Evolutionary conservation across 2,113 vertebrate species (phyloP).

Genomic region (Microtus pennsylvanicus): DNA sequence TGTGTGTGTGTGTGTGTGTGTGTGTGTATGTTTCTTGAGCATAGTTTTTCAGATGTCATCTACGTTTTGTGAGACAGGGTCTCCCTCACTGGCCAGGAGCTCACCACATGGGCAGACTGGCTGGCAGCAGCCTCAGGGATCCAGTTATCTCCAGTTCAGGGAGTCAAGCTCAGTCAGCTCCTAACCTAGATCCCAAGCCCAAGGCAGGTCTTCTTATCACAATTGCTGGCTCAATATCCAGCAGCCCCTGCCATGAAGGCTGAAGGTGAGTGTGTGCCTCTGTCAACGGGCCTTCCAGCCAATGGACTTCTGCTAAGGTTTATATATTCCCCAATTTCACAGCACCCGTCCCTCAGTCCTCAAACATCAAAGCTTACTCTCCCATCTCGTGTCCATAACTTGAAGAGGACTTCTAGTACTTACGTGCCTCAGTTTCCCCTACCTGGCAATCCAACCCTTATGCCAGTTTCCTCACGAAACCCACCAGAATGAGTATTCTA

Average conservation of each 20-base stretch:
- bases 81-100: background rate
- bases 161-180: background rate
- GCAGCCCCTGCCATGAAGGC: background rate
- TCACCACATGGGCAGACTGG: background rate
- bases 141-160: background rate
- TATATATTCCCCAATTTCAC: background rate
- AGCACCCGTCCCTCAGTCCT: background rate
- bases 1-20: background rate
- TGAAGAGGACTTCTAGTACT: background rate
- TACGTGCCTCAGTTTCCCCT: background rate
- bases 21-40: background rate
- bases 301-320: background rate
- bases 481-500: background rate
- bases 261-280: background rate
- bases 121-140: background rate
- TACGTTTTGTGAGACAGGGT: background rate
- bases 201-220: fast-evolving
- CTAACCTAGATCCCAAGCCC: background rate
- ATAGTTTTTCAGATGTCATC: background rate
- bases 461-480: background rate
- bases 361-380: background rate
- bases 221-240: background rate
- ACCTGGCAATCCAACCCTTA: background rate
- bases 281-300: background rate
- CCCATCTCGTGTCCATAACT: background rate